Percentiles rank a stretch among this genome's conserved stretches.
These are phyloP conservation scores for Hystrix cristata DNA, from an alignment of 2,113 vertebrate species.

Conservation along the genomic window DNA sequence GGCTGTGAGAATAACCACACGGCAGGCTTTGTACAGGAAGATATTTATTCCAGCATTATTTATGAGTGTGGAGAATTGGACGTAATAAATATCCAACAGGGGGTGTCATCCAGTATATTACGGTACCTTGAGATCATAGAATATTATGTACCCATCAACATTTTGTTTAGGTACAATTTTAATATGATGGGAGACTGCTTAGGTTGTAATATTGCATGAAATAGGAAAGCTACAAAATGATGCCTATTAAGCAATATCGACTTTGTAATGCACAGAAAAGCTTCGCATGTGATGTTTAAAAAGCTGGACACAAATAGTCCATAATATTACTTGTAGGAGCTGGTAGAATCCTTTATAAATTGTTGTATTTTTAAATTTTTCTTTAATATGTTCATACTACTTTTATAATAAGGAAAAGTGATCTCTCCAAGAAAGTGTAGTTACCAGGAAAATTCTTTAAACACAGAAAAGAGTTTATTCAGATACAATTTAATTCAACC, in stretches of 20 bases:
- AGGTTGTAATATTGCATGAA: neutral
- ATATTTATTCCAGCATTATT: neutral
- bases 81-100: conserved; percentile 10
- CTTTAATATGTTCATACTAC: neutral
- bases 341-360: neutral
- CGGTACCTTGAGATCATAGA: neutral
- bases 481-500: neutral
- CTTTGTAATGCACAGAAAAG: neutral
- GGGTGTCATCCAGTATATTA: neutral
- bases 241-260: neutral
- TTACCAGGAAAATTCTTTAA: conserved; percentile 31
- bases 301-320: neutral
- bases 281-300: neutral
- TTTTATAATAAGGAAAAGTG: conserved; percentile 3
- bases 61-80: neutral
- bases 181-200: neutral
- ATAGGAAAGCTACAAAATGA: neutral
- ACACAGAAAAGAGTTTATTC: neutral
- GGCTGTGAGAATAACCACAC: neutral
- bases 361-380: neutral
- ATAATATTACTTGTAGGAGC: neutral
- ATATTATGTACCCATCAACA: conserved; percentile 6
- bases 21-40: neutral
- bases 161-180: neutral
- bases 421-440: neutral